Base-by-base conservation (phyloP, 2,888 invertebrate genomes). In the Ichneumoninae sp. region DNA sequence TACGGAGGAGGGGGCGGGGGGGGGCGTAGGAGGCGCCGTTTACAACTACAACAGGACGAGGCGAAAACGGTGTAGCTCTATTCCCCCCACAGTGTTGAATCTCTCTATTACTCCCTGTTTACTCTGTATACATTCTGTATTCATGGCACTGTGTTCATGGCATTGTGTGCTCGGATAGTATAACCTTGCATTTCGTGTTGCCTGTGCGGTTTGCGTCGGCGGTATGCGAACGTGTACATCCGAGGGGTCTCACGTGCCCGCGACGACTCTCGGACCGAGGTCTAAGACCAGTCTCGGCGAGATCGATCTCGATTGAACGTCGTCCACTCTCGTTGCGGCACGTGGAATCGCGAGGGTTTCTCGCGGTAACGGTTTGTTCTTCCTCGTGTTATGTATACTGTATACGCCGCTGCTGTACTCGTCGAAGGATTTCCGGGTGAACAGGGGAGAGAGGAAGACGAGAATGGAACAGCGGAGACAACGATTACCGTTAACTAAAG, bases 291-390 rank as follows among this genome's bases (percentile, higher is more conserved):
- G 77, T 83, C 83, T 81, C 76, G 77, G 52, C 69, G 73, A 73
- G 80, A 83, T 83, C 83, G 77, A 83, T 77, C 73, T 69, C 65
- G 76, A 71, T 80, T 68, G 33, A 68, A 47, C 68, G 33, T 57
- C 52, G 50, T 30, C 10, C 8, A 7, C 44, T 65, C 66, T n/a
- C n/a, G 6, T 10, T 7, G 52, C 33, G 16, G 57, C 76, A 77
- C 76, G 76, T 77, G 76, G 44, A 30, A 5, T 68, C 54, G 30
- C 22, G 22, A 63, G 60, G 40, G n/a, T 22, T 26, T 63, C 74
- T 74, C 30, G 50, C 50, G 22, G 65, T 76, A 76, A 76, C 66
- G 40, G 75, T 76, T 75, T 30, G 60, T 70, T n/a, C 30, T 33
- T 52, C 22, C 33, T 40, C 40, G 40, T 8, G 52, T 30, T 19